Evolutionary conservation across 1,140 invertebrate species (phyloP).

Genomic region (Charaxes varanes): DNA sequence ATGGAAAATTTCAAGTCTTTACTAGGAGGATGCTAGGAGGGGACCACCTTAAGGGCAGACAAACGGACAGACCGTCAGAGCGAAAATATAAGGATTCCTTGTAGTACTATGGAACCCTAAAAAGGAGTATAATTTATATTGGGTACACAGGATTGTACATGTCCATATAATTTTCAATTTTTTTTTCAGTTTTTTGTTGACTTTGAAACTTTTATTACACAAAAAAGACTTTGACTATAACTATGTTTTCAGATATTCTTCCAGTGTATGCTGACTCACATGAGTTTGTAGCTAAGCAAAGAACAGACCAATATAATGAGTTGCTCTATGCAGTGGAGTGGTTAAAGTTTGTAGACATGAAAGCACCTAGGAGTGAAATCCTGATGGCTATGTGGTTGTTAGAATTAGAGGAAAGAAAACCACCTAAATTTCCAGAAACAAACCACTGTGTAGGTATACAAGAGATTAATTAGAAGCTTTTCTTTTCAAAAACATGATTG

Average conservation of each 20-base stretch:
- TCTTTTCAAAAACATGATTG: no score
- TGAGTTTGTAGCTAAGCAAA: slow-evolving; percentile 82
- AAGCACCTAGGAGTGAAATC: slow-evolving; percentile 59
- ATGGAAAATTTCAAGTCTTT: no score
- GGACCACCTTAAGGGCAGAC: no score
- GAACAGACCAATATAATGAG: slow-evolving; percentile 84
- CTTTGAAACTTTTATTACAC: no score
- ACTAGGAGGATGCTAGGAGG: no score
- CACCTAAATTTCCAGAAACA: slow-evolving; percentile 48
- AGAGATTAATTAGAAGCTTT: not conserved
- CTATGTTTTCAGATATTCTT: slow-evolving; percentile 76
- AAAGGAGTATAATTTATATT: no score
- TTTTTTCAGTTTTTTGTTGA: no score
- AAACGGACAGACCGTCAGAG: no score
- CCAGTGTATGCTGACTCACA: slow-evolving; percentile 84
- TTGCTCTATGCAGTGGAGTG: slow-evolving; percentile 81
- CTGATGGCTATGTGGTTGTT: slow-evolving; percentile 86
- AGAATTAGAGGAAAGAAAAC: slow-evolving; percentile 66
- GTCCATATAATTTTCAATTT: no score
- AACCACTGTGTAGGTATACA: slow-evolving; percentile 41
- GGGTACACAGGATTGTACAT: no score
- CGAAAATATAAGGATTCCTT: no score
- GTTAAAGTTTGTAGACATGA: slow-evolving; percentile 68
- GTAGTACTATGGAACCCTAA: no score
- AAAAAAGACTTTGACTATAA: not conserved